Evolutionary conservation across 1,140 invertebrate genomes (phyloP), one percentile per base, ranked within the genome.

Genomic region (Drosophila mauritiana): DNA sequence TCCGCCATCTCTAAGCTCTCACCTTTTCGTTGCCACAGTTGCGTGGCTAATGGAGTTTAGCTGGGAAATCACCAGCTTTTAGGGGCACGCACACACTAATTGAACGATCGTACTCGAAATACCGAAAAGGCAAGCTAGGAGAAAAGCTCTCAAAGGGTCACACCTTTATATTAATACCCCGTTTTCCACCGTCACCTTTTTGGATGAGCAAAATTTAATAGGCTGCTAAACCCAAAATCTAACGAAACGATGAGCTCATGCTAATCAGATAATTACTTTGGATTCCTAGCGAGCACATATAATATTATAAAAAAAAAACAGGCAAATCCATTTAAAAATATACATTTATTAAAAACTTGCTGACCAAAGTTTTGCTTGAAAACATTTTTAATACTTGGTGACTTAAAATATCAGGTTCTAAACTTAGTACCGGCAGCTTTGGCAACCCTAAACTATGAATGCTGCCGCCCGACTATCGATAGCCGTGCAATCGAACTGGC

Each of bases 21-120:
- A 6, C 15, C 36, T 45, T 22, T 7, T 4, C 17, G 6, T 34
- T 4, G 25, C 3, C 15, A 7, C 22, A n/a, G 7, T 15, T 15
- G 1, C 5, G 37, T 34, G 45, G 54, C 27, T 49, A 34, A 43
- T 42, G 39, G 20, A 17, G 7, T 4, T 13, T 0, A 51, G 11
- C 8, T 13, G 39, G 65, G 67, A 31, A 72, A 58, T 4, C 37
- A 72, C 68, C 15, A 27, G 31, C 36, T 58, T 72, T 49, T 58
- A 22, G 4, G 8, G 4, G n/a, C 12, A n/a, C 27, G n/a, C 10
- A 3, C 11, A 0, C 4, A 10, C 27, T 13, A 8, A 17, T n/a
- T 12, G 17, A 4, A 4, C 22, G 61, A 63, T 63, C 61, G 40
- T 25, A 25, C 27, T 25, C 0, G 34, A 62, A 62, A 62, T 62